Percentiles rank a stretch among this genome's conserved stretches.
Evolutionary conservation across 2,888 invertebrate genomes (phyloP).

Genomic region (Metellina segmentata): DNA sequence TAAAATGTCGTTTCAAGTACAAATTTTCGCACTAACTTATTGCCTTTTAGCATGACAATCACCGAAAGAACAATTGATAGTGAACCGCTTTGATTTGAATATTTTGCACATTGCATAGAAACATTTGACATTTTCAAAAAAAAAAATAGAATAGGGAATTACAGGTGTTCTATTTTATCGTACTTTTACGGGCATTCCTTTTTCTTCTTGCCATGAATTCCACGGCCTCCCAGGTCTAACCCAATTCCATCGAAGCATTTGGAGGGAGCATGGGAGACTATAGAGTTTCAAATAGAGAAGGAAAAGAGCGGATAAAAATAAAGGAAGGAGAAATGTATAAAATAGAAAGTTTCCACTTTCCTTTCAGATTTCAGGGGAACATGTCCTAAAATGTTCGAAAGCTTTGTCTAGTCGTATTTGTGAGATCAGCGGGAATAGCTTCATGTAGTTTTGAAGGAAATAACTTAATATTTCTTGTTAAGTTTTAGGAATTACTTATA

Average conservation of each 20-base stretch:
- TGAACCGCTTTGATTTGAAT: background rate
- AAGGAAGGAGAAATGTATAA: slow-evolving; percentile 8
- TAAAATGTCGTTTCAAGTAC: too few relatives aligned
- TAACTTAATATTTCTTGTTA: background rate
- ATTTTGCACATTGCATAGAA: background rate
- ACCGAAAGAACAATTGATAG: background rate
- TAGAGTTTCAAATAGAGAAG: slow-evolving; percentile 27
- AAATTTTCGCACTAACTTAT: too few relatives aligned
- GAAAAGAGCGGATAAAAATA: background rate
- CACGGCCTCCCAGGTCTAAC: background rate
- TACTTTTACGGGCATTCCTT: slow-evolving; percentile 8
- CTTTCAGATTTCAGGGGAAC: background rate
- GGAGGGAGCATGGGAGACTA: slow-evolving; percentile 12
- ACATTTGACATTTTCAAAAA: background rate
- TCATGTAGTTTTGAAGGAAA: background rate
- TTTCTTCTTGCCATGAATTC: slow-evolving; percentile 8
- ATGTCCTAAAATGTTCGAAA: slow-evolving; percentile 10
- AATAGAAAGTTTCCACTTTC: slow-evolving; percentile 15
- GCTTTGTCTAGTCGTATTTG: background rate
- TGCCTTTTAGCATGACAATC: too few relatives aligned
- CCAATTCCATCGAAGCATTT: slow-evolving; percentile 45
- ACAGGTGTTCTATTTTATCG: slow-evolving; percentile 7
- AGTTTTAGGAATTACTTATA: background rate
- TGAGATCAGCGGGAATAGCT: background rate
- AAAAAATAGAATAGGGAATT: background rate